Evolutionary conservation across 1,140 invertebrate genomes (phyloP).

Genomic region (Anagrus nilaparvatae): DNA sequence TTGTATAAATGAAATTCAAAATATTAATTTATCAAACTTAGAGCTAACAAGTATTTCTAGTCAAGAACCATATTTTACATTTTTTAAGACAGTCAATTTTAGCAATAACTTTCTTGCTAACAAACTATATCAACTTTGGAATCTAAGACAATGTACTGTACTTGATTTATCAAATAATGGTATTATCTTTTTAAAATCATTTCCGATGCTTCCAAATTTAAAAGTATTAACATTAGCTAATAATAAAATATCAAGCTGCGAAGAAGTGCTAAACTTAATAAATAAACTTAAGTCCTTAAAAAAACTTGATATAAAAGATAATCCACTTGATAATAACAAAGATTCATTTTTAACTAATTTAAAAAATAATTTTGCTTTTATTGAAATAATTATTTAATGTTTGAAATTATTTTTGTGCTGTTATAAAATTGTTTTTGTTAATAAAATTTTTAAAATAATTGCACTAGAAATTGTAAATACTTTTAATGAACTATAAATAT

Average conservation of each 20-base stretch:
- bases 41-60: constrained; percentile 38
- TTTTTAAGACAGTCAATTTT: constrained; percentile 37
- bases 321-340: constrained; percentile 24
- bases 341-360: constrained; percentile 14
- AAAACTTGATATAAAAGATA: constrained; percentile 30
- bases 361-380: constrained; percentile 9
- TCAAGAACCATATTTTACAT: constrained; percentile 41
- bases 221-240: constrained; percentile 27
- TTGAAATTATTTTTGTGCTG: too few relatives aligned
- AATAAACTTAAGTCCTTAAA: constrained; percentile 24
- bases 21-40: constrained; percentile 35
- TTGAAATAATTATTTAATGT: constrained; percentile 21
- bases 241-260: constrained; percentile 26
- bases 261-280: constrained; percentile 31
- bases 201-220: constrained; percentile 30
- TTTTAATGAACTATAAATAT: too few relatives aligned
- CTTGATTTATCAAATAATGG: constrained; percentile 31
- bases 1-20: constrained; percentile 17
- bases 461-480: too few relatives aligned
- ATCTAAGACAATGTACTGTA: constrained; percentile 32
- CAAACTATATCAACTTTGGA: constrained; percentile 30
- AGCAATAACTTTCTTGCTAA: constrained; percentile 26
- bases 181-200: constrained; percentile 25
- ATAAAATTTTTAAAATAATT: too few relatives aligned
- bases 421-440: too few relatives aligned